A percentile compares a stretch with the other conserved stretches of the same genome.
phyloP scores from a whole-genome alignment of 2,797 vertebrate species.

The Anomalospiza imberbis region DNA sequence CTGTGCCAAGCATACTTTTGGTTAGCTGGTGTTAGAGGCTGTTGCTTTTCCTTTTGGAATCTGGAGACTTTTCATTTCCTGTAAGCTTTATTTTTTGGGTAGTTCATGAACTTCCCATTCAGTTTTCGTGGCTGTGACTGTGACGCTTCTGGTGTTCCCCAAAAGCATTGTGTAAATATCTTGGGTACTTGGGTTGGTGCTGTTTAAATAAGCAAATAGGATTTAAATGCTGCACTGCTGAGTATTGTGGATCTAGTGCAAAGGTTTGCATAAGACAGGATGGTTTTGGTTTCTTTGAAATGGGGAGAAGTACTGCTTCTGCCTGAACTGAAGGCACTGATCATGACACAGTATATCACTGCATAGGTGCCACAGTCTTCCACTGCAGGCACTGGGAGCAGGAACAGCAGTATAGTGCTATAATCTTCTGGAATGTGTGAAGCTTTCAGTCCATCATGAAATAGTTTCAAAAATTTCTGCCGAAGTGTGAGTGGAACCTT shows the following conservation, averaged over 20 bases:
- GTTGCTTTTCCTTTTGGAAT: background rate
- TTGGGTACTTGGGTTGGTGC: background rate
- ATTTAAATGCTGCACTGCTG: background rate
- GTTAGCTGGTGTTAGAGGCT: background rate
- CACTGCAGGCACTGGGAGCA: background rate
- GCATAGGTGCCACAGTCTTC: background rate
- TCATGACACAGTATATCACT: accelerated
- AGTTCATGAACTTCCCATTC: background rate
- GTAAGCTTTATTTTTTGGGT: background rate
- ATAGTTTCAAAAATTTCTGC: background rate
- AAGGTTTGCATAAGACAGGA: background rate
- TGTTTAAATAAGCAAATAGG: background rate
- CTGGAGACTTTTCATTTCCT: background rate
- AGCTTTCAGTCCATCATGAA: background rate
- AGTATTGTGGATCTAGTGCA: background rate
- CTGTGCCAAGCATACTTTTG: background rate
- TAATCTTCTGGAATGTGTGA: background rate
- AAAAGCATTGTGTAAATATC: background rate
- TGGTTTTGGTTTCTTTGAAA: background rate
- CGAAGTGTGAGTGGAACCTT: background rate
- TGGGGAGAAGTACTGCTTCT: background rate
- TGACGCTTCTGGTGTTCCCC: background rate
- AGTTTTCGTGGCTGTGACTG: background rate
- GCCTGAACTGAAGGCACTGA: background rate
- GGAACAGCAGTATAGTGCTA: background rate